phyloP scores from a whole-genome alignment of 1,140 invertebrate genomes.

The Temnothorax longispinosus region DNA sequence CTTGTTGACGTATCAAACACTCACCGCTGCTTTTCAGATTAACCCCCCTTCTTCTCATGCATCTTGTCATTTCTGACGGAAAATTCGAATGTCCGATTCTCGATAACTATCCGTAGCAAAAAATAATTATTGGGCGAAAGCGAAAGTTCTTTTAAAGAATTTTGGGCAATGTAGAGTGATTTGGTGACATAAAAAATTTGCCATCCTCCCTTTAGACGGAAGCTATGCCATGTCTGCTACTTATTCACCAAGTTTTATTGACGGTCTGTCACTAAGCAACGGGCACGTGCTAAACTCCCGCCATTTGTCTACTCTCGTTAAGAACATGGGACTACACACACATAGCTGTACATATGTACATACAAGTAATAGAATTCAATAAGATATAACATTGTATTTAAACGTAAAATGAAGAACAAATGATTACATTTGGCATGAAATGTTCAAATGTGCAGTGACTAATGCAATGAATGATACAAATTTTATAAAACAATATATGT shows the following conservation, averaged over 20 bases:
- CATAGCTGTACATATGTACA: not conserved
- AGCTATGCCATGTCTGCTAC: constrained; percentile 28
- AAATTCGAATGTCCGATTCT: constrained; percentile 5
- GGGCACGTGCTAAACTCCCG: constrained; percentile 20
- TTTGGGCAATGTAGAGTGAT: constrained; percentile 4
- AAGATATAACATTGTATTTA: constrained; percentile 21
- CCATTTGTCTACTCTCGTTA: not conserved
- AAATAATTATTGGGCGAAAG: not conserved
- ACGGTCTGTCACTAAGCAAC: constrained; percentile 32
- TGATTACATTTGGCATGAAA: constrained; percentile 30
- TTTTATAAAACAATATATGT: not conserved
- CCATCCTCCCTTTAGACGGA: not conserved
- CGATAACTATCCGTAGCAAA: not conserved
- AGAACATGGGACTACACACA: not conserved
- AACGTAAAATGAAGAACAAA: constrained; percentile 21
- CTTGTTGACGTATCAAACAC: constrained; percentile 10
- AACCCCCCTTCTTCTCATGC: constrained; percentile 63
- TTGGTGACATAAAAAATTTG: constrained; percentile 39
- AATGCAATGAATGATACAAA: not conserved
- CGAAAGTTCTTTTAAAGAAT: constrained; percentile 13
- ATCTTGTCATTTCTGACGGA: constrained; percentile 78
- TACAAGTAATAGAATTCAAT: not conserved
- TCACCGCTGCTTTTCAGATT: constrained; percentile 82
- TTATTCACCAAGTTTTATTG: constrained; percentile 5
- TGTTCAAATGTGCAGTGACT: not conserved